Evolutionary conservation across 2,888 invertebrate genomes (phyloP).

Genomic region (Rhamphomyia laevipes): DNA sequence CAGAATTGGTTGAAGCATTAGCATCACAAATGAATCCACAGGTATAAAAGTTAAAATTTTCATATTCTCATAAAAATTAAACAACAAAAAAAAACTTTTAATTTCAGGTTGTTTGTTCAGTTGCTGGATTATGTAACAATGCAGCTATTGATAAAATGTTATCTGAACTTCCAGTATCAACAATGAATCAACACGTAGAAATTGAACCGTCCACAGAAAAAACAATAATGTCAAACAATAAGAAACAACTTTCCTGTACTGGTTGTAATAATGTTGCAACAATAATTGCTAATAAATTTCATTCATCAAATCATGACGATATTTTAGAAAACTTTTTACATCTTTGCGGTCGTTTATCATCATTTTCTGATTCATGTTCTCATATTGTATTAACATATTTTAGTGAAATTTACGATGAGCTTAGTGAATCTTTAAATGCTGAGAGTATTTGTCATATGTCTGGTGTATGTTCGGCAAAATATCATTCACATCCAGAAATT

Average conservation of each 20-base stretch:
- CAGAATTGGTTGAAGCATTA: conserved; percentile 75
- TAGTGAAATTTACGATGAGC: conserved; percentile 52
- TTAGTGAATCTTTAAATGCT: conserved; percentile 49
- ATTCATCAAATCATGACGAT: conserved; percentile 28
- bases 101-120: conserved; percentile 59
- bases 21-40: conserved; percentile 87
- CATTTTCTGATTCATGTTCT: conserved; percentile 69
- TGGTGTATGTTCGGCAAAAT: conserved; percentile 58
- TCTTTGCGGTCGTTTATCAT: conserved; percentile 57
- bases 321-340: conserved; percentile 34
- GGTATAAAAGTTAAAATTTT: conserved; percentile 23
- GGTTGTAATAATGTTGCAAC: conserved; percentile 29
- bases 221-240: not conserved
- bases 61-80: not conserved
- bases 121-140: conserved; percentile 79
- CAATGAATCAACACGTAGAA: conserved; percentile 1
- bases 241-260: conserved; percentile 23
- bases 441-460: conserved; percentile 61
- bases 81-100: not conserved
- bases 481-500: conserved; percentile 48
- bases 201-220: conserved; percentile 3
- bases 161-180: conserved; percentile 24
- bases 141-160: conserved; percentile 53
- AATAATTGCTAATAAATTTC: conserved; percentile 29
- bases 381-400: conserved; percentile 62